Percentiles rank a stretch among this genome's conserved stretches.
Conservation (phyloP, 1,140 invertebrate species). For the Pseudoatta argentina region DNA sequence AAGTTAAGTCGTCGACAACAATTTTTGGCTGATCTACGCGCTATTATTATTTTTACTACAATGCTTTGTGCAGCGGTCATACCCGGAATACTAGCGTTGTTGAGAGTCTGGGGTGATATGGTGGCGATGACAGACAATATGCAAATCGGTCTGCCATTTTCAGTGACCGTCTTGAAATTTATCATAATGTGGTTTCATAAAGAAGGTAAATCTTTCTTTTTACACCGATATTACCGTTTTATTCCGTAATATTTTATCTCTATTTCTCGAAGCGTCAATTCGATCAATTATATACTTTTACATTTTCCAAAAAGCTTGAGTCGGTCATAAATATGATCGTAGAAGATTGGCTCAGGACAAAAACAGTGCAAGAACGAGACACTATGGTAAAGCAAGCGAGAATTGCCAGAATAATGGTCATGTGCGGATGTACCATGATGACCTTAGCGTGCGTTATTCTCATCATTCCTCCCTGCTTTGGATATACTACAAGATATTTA, state of each 20-base stretch:
- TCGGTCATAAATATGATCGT: slow-evolving; percentile 43
- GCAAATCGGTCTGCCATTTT: slow-evolving; percentile 30
- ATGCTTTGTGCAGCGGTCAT: slow-evolving; percentile 2
- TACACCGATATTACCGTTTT: neutral
- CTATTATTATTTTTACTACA: neutral
- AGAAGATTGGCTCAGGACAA: slow-evolving; percentile 50
- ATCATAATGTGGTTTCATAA: slow-evolving; percentile 15
- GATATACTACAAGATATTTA: neutral
- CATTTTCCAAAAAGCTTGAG: slow-evolving; percentile 22
- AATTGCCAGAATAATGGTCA: neutral
- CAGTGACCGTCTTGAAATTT: slow-evolving; percentile 25
- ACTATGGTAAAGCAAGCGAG: slow-evolving; percentile 31
- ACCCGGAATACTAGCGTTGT: slow-evolving; percentile 7
- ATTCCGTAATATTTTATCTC: neutral
- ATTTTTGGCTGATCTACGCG: neutral
- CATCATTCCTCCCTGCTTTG: slow-evolving; percentile 35
- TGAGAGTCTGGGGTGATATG: slow-evolving; percentile 23
- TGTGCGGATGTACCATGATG: slow-evolving; percentile 13
- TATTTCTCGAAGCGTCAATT: neutral
- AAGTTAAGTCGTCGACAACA: neutral
- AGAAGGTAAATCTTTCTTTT: slow-evolving; percentile 33
- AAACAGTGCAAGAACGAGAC: slow-evolving; percentile 10
- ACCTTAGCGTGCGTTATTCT: neutral
- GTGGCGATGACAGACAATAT: slow-evolving; percentile 36
- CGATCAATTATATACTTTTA: neutral